Base-by-base conservation (phyloP, 2,888 invertebrate genomes). In the Erannis defoliaria region DNA sequence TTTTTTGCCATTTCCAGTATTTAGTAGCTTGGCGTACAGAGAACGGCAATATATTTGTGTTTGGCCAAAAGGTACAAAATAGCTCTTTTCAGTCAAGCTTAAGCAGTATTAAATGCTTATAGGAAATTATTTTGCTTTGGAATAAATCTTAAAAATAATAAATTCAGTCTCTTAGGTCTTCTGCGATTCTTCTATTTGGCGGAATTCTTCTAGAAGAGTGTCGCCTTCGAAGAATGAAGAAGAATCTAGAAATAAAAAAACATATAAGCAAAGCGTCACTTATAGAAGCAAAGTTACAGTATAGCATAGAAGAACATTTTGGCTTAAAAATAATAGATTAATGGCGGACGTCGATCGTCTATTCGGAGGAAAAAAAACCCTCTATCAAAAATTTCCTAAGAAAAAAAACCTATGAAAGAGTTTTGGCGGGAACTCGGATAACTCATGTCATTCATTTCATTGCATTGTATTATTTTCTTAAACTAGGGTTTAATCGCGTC, bases 221-320 rank as follows among this genome's bases (percentile, higher is more conserved):
- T 90, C 91, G 23, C 89, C 89, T 62, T 90, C 91, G 64, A 88
- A 86, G 62, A 84, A 82, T 5, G 82, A 75, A 21, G 89, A 80
- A 2, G 90, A 86, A 66, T 88, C 90, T 91, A 75, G 2, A 76
- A 79, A 5, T 43, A 58, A 48, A 49, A 43, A 38, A 21, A 31
- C 40, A 40, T 8, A 9, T 16, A 18, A 9, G 18, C 16, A 1
- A 26, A 26, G n/a, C n/a, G n/a, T 4, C 26, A 33, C n/a, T n/a
- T n/a, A n/a, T n/a, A n/a, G n/a, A n/a, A n/a, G 33, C 10, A 33
- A 33, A 10, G 10, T 10, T 33, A 33, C n/a, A 12, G n/a, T n/a
- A n/a, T n/a, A n/a, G n/a, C n/a, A n/a, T n/a, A n/a, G n/a, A n/a
- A n/a, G n/a, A n/a, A n/a, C n/a, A n/a, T n/a, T n/a, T n/a, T n/a